Percentiles rank a stretch among this genome's conserved stretches.
Conservation (phyloP, 2,797 vertebrate genomes). For the Hemibagrus guttatus region DNA sequence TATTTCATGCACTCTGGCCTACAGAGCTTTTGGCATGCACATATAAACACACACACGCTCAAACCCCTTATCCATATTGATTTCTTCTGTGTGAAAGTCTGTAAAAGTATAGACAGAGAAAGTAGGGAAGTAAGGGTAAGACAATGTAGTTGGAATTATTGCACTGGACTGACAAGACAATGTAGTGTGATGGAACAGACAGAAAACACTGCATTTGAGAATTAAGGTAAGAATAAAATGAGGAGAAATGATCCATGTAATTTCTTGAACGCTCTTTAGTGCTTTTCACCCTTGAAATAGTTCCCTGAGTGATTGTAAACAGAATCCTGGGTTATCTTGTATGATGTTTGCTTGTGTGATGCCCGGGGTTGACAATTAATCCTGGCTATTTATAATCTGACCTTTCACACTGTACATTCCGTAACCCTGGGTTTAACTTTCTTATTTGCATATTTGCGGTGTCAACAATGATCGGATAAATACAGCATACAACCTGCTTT, state of each 20-base stretch:
- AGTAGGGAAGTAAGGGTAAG: not conserved
- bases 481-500: no score
- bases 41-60: slow-evolving; percentile 9
- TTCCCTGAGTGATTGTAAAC: no score
- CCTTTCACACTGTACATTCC: no score
- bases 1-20: slow-evolving; percentile 2
- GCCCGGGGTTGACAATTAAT: no score
- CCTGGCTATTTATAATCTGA: no score
- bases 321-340: no score
- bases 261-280: not conserved
- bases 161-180: slow-evolving; percentile 26
- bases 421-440: no score
- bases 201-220: slow-evolving; percentile 25
- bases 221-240: not conserved
- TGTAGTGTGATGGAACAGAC: slow-evolving; percentile 8
- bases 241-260: not conserved
- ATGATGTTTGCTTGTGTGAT: no score
- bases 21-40: slow-evolving; percentile 8
- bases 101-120: slow-evolving; percentile 10
- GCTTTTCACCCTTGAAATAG: no score
- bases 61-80: slow-evolving; percentile 34
- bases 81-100: slow-evolving; percentile 7
- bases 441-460: no score
- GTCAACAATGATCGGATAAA: no score
- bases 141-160: slow-evolving; percentile 2